Evolutionary conservation across 2,113 vertebrate genomes (phyloP), one percentile per base, ranked within the genome.

Genomic region (Clarias batrachus): DNA sequence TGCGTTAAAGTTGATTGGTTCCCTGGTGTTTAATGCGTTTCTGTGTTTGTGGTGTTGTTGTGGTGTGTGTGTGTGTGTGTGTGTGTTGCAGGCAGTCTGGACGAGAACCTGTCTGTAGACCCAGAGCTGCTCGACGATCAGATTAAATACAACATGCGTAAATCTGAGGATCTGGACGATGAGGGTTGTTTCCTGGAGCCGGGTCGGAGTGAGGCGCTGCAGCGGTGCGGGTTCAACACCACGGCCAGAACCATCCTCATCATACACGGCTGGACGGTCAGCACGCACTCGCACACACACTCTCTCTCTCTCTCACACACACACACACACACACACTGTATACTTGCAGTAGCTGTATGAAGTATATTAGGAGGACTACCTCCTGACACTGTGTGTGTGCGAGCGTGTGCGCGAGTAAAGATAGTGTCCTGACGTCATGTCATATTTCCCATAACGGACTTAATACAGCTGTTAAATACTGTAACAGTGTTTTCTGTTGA

Each of bases 181-280:
- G 94, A 96, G 0, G 97, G 96, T 0, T 99, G 98, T 87, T 33
- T 91, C 77, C 92, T 99, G n/a, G 74, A 91, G 56, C 0, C 91
- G 0, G 95, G 95, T 2, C 92, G 93, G 5, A 91, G 14, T 3
- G 79, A 91, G 11, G 41, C 91, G 48, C 88, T 98, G 30, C 87
- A 94, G 77, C 92, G 95, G 21, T 99, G 98, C 89, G 91, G 92
- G 80, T 99, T 98, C 93, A 98, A 99, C 6, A 2, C 87, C 41
- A 96, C 96, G 6, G 94, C 96, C 0, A 98, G 96, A 90, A 98
- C 96, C 0, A 97, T 99, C 90, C 94, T 99, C 87, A 95, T 99
- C 91, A 97, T 99, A 88, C 98, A 99, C 9, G 97, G 98, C 70
- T 99, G 98, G 98, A 97, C 97, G 74, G 98, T 99, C 11, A 33